Conservation (phyloP, 2,888 invertebrate genomes). For the Melitaea athalia region DNA sequence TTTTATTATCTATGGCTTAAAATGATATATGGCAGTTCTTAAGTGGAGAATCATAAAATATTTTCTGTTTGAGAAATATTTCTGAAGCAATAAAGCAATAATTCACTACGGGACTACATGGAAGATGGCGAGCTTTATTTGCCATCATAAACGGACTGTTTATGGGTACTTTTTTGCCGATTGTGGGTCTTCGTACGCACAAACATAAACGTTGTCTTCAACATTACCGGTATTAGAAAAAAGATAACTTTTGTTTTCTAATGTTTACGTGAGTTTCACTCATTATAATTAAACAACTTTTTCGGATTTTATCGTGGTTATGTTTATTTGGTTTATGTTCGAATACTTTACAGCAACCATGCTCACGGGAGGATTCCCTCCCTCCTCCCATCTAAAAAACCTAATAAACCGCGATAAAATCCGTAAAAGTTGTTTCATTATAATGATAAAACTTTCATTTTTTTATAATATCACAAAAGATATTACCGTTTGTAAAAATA, state of each 20-base stretch:
- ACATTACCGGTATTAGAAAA: conserved; percentile 58
- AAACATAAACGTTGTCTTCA: conserved; percentile 68
- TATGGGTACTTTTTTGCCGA: conserved; percentile 78
- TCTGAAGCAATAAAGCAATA: conserved; percentile 83
- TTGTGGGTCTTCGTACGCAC: conserved; percentile 56
- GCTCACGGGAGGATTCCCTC: too few relatives aligned
- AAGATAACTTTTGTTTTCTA: conserved; percentile 16
- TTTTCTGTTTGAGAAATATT: conserved; percentile 83
- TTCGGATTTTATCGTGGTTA: too few relatives aligned
- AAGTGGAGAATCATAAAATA: conserved; percentile 82
- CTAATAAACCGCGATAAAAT: too few relatives aligned
- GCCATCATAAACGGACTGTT: conserved; percentile 80
- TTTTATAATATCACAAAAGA: too few relatives aligned
- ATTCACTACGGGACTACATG: conserved; percentile 81
- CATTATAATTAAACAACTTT: too few relatives aligned
- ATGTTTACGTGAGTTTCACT: too few relatives aligned
- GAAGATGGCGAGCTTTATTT: conserved; percentile 80
- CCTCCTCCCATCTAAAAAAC: too few relatives aligned
- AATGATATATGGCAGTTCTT: conserved; percentile 80
- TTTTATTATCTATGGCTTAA: conserved; percentile 82
- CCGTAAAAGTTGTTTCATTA: too few relatives aligned
- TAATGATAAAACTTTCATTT: too few relatives aligned
- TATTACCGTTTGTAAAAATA: too few relatives aligned
- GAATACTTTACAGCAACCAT: too few relatives aligned
- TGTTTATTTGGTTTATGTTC: too few relatives aligned